phyloP scores from a whole-genome alignment of 1,140 invertebrate genomes.

The Dolichoris vasculosae region DNA sequence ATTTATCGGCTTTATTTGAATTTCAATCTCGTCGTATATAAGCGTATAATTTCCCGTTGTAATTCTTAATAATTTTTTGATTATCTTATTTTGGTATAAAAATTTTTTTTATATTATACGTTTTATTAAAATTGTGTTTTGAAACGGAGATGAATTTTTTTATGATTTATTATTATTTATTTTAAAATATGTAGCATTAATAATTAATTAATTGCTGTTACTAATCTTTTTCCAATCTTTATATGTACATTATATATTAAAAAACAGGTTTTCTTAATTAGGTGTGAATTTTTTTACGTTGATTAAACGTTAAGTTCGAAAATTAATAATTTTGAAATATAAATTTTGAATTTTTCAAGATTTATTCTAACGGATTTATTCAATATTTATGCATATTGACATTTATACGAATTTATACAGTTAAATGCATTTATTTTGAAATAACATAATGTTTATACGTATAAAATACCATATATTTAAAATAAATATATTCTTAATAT shows the following conservation, averaged over 20 bases:
- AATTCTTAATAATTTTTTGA: neutral
- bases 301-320: too few relatives aligned
- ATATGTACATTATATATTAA: too few relatives aligned
- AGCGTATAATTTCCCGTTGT: neutral
- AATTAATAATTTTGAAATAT: too few relatives aligned
- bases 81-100: neutral
- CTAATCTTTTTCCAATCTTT: too few relatives aligned
- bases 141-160: too few relatives aligned
- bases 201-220: neutral
- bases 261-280: too few relatives aligned
- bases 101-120: neutral
- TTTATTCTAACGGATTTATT: too few relatives aligned
- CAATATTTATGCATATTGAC: neutral
- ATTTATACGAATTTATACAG: neutral
- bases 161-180: neutral
- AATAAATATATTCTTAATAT: too few relatives aligned
- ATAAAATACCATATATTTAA: too few relatives aligned
- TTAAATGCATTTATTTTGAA: neutral
- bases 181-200: neutral
- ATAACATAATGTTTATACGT: too few relatives aligned
- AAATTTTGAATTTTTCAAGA: too few relatives aligned
- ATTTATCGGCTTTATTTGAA: conserved; percentile 18
- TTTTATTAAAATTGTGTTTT: neutral
- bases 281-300: too few relatives aligned
- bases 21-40: neutral